Conservation (phyloP, 1,140 invertebrate genomes). For the Danaus melanippus region DNA sequence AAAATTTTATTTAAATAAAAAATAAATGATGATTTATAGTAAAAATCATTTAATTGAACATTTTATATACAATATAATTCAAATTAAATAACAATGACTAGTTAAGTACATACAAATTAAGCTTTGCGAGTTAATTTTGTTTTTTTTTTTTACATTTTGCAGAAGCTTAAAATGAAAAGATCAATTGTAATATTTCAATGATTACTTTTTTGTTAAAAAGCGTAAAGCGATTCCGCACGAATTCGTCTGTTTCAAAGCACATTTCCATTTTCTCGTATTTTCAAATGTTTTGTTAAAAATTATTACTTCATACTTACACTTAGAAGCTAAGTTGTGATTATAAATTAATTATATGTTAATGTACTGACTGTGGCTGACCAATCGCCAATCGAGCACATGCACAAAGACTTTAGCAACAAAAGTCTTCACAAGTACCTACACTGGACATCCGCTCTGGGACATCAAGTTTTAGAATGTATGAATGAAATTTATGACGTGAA, state of each 20-base stretch:
- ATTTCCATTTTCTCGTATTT: slow-evolving; percentile 25
- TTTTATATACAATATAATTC: slow-evolving; percentile 64
- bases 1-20: slow-evolving; percentile 56
- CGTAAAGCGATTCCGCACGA: slow-evolving; percentile 33
- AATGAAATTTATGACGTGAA: slow-evolving; percentile 8
- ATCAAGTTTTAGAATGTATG: slow-evolving; percentile 2
- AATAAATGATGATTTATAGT: slow-evolving; percentile 50
- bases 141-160: no score
- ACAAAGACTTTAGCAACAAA: slow-evolving; percentile 64
- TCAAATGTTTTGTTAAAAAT: slow-evolving; percentile 2
- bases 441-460: slow-evolving; percentile 19
- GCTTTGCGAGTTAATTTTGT: slow-evolving; percentile 38
- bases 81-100: slow-evolving; percentile 55
- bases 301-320: slow-evolving; percentile 33
- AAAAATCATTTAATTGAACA: slow-evolving; percentile 46
- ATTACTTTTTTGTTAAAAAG: slow-evolving; percentile 47
- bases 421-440: slow-evolving; percentile 64
- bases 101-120: slow-evolving; percentile 42
- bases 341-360: slow-evolving; percentile 53
- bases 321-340: slow-evolving; percentile 48
- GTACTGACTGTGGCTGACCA: slow-evolving; percentile 34
- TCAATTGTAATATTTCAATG: slow-evolving; percentile 12
- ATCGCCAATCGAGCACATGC: slow-evolving; percentile 49
- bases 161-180: no score
- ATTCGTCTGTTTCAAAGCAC: slow-evolving; percentile 43